These are phyloP conservation scores for Otocyon megalotis DNA, from an alignment of 2,113 vertebrate genomes.

Conservation along the genomic window DNA sequence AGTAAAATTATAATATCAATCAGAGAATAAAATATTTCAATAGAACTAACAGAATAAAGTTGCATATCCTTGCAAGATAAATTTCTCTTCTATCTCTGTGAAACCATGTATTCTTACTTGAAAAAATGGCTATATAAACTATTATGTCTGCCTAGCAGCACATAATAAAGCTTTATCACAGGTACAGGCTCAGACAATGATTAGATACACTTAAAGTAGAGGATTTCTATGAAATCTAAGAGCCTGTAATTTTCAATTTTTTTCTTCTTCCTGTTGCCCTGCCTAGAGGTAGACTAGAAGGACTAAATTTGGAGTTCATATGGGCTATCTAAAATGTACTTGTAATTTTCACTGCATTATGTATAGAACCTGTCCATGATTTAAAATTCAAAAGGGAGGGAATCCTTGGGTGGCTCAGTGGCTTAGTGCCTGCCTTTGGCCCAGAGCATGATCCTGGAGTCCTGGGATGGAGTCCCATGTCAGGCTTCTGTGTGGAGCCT, in stretches of 20 bases:
- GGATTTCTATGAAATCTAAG: background rate
- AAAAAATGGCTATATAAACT: slow-evolving; percentile 29
- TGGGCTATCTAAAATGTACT: background rate
- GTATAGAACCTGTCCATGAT: background rate
- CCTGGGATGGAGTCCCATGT: no score
- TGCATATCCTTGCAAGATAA: background rate
- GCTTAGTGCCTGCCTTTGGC: no score
- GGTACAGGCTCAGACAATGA: background rate
- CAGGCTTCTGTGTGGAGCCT: no score
- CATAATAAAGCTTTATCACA: background rate
- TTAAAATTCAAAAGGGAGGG: slow-evolving; percentile 69
- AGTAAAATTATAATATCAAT: slow-evolving; percentile 26
- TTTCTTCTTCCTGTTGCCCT: background rate
- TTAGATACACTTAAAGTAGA: background rate
- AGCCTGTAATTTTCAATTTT: background rate
- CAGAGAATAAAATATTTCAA: slow-evolving; percentile 41
- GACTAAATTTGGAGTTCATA: background rate
- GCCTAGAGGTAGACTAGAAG: background rate
- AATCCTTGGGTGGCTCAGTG: no score
- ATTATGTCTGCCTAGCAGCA: background rate
- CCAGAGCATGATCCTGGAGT: no score
- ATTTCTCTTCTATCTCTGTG: background rate
- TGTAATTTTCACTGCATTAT: background rate
- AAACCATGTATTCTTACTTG: slow-evolving; percentile 7
- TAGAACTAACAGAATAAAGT: background rate